Percentiles rank a stretch among this genome's conserved stretches.
These are phyloP conservation scores for Chalcosyrphus nemorum DNA, from an alignment of 2,888 invertebrate genomes.

Conservation along the genomic window DNA sequence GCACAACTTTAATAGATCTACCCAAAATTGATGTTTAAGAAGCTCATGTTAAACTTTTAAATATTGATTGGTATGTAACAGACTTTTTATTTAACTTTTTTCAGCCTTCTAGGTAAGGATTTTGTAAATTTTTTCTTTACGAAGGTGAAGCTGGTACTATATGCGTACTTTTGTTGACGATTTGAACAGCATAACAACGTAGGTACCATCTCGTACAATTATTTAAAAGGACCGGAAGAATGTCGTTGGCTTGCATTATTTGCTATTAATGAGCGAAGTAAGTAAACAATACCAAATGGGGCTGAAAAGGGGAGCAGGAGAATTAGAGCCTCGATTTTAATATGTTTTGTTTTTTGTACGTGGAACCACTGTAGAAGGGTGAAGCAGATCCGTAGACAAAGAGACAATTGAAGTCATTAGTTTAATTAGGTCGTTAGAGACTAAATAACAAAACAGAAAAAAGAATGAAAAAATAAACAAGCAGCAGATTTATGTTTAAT, in stretches of 20 bases:
- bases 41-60: background rate
- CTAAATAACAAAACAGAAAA: slow-evolving; percentile 39
- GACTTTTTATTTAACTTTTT: background rate
- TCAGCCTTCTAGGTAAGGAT: background rate
- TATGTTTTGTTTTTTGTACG: slow-evolving; percentile 15
- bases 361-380: slow-evolving; percentile 24
- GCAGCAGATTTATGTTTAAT: slow-evolving; percentile 31
- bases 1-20: background rate
- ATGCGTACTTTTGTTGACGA: background rate
- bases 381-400: slow-evolving; percentile 35
- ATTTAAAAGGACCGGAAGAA: slow-evolving; percentile 17
- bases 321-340: slow-evolving; percentile 11
- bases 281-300: background rate
- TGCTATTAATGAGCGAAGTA: background rate
- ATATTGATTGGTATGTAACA: background rate
- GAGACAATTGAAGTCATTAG: slow-evolving; percentile 53
- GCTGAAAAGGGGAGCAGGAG: slow-evolving; percentile 5
- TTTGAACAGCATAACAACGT: slow-evolving; percentile 3
- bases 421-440: slow-evolving; percentile 60
- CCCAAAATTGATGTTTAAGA: background rate
- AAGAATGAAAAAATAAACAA: slow-evolving; percentile 34
- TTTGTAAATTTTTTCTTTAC: background rate
- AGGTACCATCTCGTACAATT: slow-evolving; percentile 12
- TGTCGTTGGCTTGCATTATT: slow-evolving; percentile 5
- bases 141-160: background rate